Evolutionary conservation across 2,113 vertebrate genomes (phyloP), one percentile per base, ranked within the genome.

Genomic region (Pelobates fuscus): DNA sequence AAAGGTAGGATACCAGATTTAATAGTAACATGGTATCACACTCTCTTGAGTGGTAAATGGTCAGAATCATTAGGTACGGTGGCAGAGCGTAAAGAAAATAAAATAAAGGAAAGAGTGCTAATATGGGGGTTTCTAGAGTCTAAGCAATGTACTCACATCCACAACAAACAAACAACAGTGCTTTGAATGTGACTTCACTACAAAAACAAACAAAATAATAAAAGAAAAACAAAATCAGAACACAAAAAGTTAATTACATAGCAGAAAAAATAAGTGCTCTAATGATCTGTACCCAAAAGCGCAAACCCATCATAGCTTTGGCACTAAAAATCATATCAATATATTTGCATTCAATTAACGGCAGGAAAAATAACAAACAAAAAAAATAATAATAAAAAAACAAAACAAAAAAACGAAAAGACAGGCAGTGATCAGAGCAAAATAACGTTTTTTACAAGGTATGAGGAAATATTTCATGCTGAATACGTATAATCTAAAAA

Each of bases 141-240:
- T 95, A 94, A 91, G 90, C 93, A 94, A 91, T 91, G 94, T 96
- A 96, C 93, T 96, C 94, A 95, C 94, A 96, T 95, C 92, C 93
- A 96, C 92, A 95, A 97, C 92, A 95, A 94, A 96, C 90, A 96
- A 94, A 93, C 91, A 95, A 95, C 93, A 96, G 92, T 95, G 93
- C 91, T 94, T 95, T 93, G 93, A 93, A 94, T 94, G 93, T 95
- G 95, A 95, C 91, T 95, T 93, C 94, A 94, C 94, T 95, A 96
- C 67, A 52, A 77, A 66, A 77, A 52, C 86, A 89, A 89, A 85
- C 95, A 94, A 95, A 89, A 89, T 92, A 95, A 92, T 88, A 92
- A 84, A 91, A 87, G 94, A 92, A 94, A 91, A 92, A 94, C 93
- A 96, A 89, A 94, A 95, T 91, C 95, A 93, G 92, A 94, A 94